Evolutionary conservation across 2,113 vertebrate species (phyloP), one percentile per base, ranked within the genome.

Genomic region (Ictalurus furcatus): DNA sequence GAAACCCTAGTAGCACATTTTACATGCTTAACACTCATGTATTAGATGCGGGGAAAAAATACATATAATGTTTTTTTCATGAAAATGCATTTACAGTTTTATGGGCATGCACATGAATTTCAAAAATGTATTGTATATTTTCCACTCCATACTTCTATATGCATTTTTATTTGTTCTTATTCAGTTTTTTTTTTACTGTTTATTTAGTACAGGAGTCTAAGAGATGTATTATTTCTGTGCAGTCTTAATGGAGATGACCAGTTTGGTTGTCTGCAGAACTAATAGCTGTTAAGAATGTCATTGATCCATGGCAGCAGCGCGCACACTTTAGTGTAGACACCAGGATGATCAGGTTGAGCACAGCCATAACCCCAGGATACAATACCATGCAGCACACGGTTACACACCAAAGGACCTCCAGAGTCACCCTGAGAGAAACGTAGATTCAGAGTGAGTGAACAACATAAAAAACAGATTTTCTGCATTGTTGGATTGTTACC

Each of bases 351-450:
- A 3, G 89, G 94, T 84, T 85, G 69, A 78, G 95, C 95, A 30
- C 96, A 97, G 89, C 95, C 95, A 0, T 87, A 16, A 0, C 95
- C 96, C 95, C 96, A 97, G 25, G 95, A 97, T 12, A 97, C 95
- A 0, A 97, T 86, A 6, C 96, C 96, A 37, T 97, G 96, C 76
- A 97, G 94, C 44, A 92, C 52, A 0, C 90, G 90, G 1, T 93
- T 94, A 92, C 96, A 97, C 80, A 94, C 94, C 92, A 97, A 90
- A 14, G 96, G 96, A 79, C 96, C 95, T 14, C 96, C 96, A 78
- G 96, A 96, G 86, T 97, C 96, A 84, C 93, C 94, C 96, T 97
- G 91, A 88, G 28, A 84, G 16, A 58, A 58, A 69, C 6, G 16
- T 37, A 25, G 28, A 56, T 28, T 56, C 48, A 37, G 48, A 56